Evolutionary conservation across 2,113 vertebrate species (phyloP), one percentile per base, ranked within the genome.

Genomic region (Ailuropoda melanoleuca): DNA sequence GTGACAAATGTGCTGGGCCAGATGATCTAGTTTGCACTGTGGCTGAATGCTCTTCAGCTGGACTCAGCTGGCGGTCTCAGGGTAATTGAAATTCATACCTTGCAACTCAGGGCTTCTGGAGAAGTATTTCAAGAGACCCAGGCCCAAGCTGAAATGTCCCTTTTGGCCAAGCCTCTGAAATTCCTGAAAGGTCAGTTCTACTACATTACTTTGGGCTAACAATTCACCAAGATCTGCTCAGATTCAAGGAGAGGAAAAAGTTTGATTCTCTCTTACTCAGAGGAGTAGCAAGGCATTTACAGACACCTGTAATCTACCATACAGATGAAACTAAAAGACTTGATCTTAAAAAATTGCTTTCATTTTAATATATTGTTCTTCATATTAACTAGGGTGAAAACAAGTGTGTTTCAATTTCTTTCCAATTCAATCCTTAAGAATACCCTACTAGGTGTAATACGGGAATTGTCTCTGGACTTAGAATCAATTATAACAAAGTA

Each of bases 91-190:
- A 84, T 95, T 23, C 17, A 60, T 15, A 64, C 15, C 26, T 10
- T 46, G 31, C 2, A 81, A 37, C 4, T 74, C 4, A 64, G 31
- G 14, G 2, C 4, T 55, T 64, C 46, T 64, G 24, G 13, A 58
- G 13, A 26, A 68, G 4, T 37, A 18, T 15, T 66, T 81, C 21
- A 88, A 62, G 7, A 48, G 23, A 6, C 4, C 3, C 17, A 75
- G 29, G 39, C 1, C 11, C 53, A 31, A 7, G 39, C 3, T 31
- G 4, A 58, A 95, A 50, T 0, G 12, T 77, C 21, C 2, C 6
- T 4, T 26, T 7, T 75, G 62, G 3, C 11, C 3, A 7, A 74
- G 6, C 3, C 37, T 75, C 13, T 19, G 0, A 0, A n/a, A 53
- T 37, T 43, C 17, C 24, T 12, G 15, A 60, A 77, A 60, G 7